Base-by-base conservation (phyloP, 2,888 invertebrate genomes). In the Parascotia fuliginaria region DNA sequence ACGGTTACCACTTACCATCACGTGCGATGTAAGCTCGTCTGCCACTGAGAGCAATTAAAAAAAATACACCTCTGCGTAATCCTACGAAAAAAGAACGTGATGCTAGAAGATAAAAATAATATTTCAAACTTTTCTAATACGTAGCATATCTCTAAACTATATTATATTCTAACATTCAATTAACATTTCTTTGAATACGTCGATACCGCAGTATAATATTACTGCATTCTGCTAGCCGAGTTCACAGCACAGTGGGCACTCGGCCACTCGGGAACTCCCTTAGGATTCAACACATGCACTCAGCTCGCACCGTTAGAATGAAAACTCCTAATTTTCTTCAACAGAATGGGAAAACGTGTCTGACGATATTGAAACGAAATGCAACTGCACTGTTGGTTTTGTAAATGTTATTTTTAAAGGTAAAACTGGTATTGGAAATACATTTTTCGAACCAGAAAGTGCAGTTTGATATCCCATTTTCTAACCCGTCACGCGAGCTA, bases 271-370 rank as follows among this genome's bases (percentile, higher is more conserved):
- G 40, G 24, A 43, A 19, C 22, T 59, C 51, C 34, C 48, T 49
- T 40, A 44, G 55, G 59, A 47, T 33, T 54, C 46, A 42, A 59
- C 41, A 42, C 42, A 39, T 60, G 40, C 65, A 57, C 51, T 57
- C 42, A 52, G 38, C 19, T 15, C 22, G 15, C 29, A 24, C 33
- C 19, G 7, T 37, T 32, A 54, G 44, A 52, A 64, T 52, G 32
- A 40, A 54, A 54, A 54, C 48, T 24, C 51, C 41, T 45, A 47
- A 54, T 67, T 45, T 44, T 39, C 29, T n/a, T 31, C 15, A 33
- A 36, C 32, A 47, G 48, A 52, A 55, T 50, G 19, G 24, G 31
- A 42, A 28, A 48, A 50, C 29, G 37, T 43, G 28, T 12, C 12
- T 11, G 14, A 16, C 14, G 34, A 46, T 55, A 51, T 57, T 44